These are phyloP conservation scores for Ametastegia equiseti DNA, from an alignment of 2,888 invertebrate genomes.

Conservation along the genomic window DNA sequence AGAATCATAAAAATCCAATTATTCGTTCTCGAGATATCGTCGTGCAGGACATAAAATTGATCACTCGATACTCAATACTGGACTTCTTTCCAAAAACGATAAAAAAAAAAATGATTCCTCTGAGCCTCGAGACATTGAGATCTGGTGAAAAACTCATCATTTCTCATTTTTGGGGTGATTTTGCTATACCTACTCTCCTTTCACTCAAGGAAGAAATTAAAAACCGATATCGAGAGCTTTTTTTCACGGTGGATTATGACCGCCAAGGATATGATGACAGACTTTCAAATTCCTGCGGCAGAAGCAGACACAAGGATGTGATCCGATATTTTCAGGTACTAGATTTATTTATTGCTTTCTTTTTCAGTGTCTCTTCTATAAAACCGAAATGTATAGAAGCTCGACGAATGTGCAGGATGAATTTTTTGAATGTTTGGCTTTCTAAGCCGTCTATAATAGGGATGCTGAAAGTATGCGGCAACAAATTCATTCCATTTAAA, in stretches of 20 bases:
- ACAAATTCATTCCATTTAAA: slow-evolving; percentile 11
- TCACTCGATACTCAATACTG: too few species aligned
- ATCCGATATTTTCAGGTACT: background rate
- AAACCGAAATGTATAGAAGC: background rate
- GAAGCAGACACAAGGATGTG: slow-evolving; percentile 43
- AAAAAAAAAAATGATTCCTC: too few species aligned
- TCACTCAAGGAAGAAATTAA: background rate
- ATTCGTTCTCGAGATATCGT: too few species aligned
- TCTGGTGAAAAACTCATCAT: too few species aligned
- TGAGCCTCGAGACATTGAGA: too few species aligned
- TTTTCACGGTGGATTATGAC: background rate
- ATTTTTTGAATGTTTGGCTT: background rate
- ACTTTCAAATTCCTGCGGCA: slow-evolving; percentile 9
- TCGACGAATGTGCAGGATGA: background rate
- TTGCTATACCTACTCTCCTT: too few species aligned
- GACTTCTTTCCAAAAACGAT: too few species aligned
- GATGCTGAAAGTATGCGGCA: background rate
- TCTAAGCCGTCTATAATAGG: background rate
- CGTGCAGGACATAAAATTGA: too few species aligned
- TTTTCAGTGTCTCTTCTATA: background rate
- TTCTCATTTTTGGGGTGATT: too few species aligned
- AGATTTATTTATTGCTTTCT: background rate
- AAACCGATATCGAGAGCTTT: background rate
- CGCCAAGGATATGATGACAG: background rate
- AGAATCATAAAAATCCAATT: too few species aligned